Conservation (phyloP, 2,797 vertebrate genomes). For the Anguilla pacifica region DNA sequence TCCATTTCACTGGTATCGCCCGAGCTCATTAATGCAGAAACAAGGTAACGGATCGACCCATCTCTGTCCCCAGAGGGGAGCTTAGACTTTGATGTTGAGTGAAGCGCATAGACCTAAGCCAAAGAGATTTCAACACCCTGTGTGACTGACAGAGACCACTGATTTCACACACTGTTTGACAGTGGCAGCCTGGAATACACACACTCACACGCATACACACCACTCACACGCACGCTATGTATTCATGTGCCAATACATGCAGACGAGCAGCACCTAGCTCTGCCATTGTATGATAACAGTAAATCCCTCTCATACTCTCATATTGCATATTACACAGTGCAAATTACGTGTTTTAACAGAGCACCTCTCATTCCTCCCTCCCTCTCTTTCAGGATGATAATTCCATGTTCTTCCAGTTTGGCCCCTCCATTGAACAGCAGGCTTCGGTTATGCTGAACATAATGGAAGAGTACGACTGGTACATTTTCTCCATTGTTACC, state of each 20-base stretch:
- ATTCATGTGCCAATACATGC: neutral
- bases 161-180: constrained; percentile 46
- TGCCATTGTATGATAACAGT: neutral
- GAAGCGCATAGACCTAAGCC: constrained; percentile 49
- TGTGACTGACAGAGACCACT: constrained; percentile 57
- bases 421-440: constrained; percentile 97
- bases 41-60: constrained; percentile 63
- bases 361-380: constrained; percentile 37
- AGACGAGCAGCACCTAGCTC: neutral
- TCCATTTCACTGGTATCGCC: constrained; percentile 61
- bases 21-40: constrained; percentile 64
- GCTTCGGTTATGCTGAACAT: constrained; percentile 98
- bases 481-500: constrained; percentile 98
- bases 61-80: constrained; percentile 54
- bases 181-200: constrained; percentile 27
- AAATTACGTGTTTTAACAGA: neutral
- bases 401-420: constrained; percentile 99
- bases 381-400: constrained; percentile 84
- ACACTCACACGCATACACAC: constrained; percentile 9
- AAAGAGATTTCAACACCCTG: constrained; percentile 44
- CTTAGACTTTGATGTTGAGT: constrained; percentile 61
- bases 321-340: constrained; percentile 60
- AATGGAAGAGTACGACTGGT: constrained; percentile 99
- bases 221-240: constrained; percentile 1
- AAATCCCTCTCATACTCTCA: constrained; percentile 41